A percentile compares a stretch with the other conserved stretches of the same genome.
phyloP scores from a whole-genome alignment of 2,888 invertebrate genomes.

The Diadegma fenestrale region DNA sequence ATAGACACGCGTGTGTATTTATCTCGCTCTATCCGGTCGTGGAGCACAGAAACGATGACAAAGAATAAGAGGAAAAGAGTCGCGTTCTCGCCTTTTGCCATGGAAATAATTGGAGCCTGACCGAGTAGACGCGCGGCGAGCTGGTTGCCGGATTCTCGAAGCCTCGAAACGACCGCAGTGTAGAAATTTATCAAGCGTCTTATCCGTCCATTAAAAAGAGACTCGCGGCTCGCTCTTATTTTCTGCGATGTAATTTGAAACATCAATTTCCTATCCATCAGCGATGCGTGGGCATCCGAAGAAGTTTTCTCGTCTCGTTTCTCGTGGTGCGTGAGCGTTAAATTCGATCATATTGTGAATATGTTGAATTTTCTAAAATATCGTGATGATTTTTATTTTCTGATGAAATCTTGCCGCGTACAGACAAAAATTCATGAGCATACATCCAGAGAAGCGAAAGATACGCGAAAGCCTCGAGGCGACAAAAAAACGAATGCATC shows the following conservation, averaged over 20 bases:
- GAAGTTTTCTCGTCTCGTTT: background rate
- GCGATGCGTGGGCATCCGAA: background rate
- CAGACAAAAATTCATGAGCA: background rate
- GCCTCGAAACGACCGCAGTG: background rate
- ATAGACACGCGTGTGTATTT: slow-evolving; percentile 48
- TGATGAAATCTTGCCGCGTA: background rate
- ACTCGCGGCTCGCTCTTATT: background rate
- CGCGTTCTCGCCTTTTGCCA: slow-evolving; percentile 34
- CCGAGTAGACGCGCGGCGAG: slow-evolving; percentile 67
- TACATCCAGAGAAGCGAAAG: slow-evolving; percentile 12
- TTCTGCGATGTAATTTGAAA: slow-evolving; percentile 8
- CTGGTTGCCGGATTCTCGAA: slow-evolving; percentile 48
- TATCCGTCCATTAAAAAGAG: background rate
- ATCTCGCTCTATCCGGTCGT: slow-evolving; percentile 65
- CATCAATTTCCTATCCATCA: background rate
- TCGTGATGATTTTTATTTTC: slow-evolving; percentile 20
- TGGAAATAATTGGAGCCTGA: slow-evolving; percentile 77
- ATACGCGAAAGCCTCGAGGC: slow-evolving; percentile 28
- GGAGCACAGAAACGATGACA: slow-evolving; percentile 57
- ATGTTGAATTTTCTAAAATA: background rate
- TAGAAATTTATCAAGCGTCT: slow-evolving; percentile 7
- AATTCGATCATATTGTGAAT: background rate
- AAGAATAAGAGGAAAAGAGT: slow-evolving; percentile 25
- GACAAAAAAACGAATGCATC: slow-evolving; percentile 43
- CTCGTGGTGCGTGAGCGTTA: background rate